These are phyloP conservation scores for Crocidura indochinensis DNA, from an alignment of 2,797 vertebrate genomes.

Conservation along the genomic window DNA sequence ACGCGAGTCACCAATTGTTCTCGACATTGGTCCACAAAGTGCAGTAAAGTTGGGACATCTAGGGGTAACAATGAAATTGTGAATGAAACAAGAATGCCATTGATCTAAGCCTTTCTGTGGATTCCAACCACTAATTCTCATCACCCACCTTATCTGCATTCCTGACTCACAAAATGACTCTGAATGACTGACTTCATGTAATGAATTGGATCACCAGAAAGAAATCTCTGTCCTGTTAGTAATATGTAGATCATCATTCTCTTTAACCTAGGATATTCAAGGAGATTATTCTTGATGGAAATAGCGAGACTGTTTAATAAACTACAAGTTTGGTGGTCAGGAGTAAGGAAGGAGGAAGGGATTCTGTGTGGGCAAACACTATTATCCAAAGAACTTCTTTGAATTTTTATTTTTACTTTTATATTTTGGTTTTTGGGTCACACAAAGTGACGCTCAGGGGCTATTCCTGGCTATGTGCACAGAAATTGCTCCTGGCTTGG, in stretches of 20 bases:
- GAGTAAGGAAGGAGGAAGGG: neutral
- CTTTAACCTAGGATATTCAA: neutral
- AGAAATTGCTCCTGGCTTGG: too few species aligned
- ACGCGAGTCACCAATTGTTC: constrained; percentile 72
- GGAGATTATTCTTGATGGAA: too few species aligned
- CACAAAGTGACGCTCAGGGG: too few species aligned
- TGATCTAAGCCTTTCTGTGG: rapidly evolving
- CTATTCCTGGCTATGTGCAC: too few species aligned
- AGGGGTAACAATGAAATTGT: neutral
- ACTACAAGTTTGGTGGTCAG: neutral
- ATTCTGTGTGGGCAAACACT: neutral
- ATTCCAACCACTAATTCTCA: neutral
- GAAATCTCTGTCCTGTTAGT: too few species aligned
- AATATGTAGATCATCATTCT: neutral
- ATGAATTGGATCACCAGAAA: neutral
- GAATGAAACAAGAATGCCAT: neutral
- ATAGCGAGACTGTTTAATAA: neutral
- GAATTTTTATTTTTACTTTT: too few species aligned
- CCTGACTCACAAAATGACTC: neutral
- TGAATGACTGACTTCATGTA: neutral
- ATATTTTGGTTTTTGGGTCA: too few species aligned
- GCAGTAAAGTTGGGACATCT: neutral
- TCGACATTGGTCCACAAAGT: constrained; percentile 69
- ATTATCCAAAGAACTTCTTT: neutral
- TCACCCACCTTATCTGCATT: neutral